Base-by-base conservation (phyloP, 2,113 vertebrate genomes). In the Pollachius pollachius region DNA sequence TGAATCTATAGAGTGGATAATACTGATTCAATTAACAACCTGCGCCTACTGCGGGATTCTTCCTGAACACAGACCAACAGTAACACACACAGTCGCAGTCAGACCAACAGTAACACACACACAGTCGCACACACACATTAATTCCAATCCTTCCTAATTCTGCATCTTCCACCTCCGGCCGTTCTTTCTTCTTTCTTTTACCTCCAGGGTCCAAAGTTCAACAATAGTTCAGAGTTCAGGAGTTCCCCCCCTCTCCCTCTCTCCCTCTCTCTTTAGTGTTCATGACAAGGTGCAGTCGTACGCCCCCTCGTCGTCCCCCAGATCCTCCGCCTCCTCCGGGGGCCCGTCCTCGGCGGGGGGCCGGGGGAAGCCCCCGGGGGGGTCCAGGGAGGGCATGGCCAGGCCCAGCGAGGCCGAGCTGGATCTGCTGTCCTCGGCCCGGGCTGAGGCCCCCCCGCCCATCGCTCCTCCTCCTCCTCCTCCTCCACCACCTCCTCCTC, bases 281-380 rank as follows among this genome's bases (percentile, higher is more conserved):
- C 93, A 99, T 69, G 96, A 98, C 80, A 98, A 87, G 64, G 88
- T 89, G 86, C 97, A 99, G 89, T 99, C 96, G 0, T 97, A 99
- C 70, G 91, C 84, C 18, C 94, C 94, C 73, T 98, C 96, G 52
- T 95, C 95, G 25, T 92, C 90, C 6, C 79, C 81, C 70, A 93
- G 93, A 30, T 96, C 92, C 75, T 92, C 89, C 1, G 72, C 78
- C 70, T 90, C 87, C 52, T 94, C 93, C 1, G 93, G 88, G 3
- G 80, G 69, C 60, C 87, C 78, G 78, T 94, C 92, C 61, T 96
- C 96, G 27, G 94, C 90, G 1, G 90, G 91, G 27, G 93, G 83
- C 15, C 81, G 86, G 21, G 80, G 52, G 56, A 85, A 86, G 11
- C 68, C 89, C 52, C 41, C 67, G 0, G 84, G 60, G 0, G 87